phyloP scores from a whole-genome alignment of 37 sponge, comb jelly and placozoan genomes.

The Dysidea cf. avara region DNA sequence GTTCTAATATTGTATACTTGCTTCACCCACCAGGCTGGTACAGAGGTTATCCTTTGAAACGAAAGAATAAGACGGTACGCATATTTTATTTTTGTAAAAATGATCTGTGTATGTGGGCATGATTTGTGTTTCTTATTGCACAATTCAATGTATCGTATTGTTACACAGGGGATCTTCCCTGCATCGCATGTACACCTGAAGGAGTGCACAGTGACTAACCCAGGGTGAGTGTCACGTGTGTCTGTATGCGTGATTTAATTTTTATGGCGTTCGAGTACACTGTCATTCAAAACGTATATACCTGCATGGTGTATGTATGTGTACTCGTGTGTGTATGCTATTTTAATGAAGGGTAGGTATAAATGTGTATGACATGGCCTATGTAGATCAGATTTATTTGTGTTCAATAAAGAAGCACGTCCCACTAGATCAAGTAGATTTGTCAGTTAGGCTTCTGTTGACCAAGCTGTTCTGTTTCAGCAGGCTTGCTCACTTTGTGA shows the following conservation, averaged over 20 bases:
- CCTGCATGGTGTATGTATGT: constrained; percentile 27
- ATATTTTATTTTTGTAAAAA: neutral
- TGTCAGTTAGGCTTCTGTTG: no score
- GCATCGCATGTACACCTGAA: constrained; percentile 76
- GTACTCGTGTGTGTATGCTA: constrained; percentile 16
- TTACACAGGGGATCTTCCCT: constrained; percentile 70
- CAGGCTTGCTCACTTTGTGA: no score
- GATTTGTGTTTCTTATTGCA: neutral
- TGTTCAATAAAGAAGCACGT: no score
- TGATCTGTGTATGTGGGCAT: neutral
- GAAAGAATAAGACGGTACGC: constrained; percentile 44
- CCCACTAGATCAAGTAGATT: no score
- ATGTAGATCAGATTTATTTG: no score
- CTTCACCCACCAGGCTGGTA: constrained; percentile 58
- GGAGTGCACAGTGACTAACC: constrained; percentile 49
- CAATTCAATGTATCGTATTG: neutral
- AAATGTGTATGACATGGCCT: no score
- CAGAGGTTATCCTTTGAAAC: constrained; percentile 56
- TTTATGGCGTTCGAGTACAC: no score
- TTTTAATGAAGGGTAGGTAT: constrained; percentile 3
- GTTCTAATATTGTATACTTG: neutral
- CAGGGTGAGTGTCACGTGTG: constrained; percentile 47
- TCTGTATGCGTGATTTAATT: no score
- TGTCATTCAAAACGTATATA: no score
- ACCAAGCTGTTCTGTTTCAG: no score